Evolutionary conservation across 2,888 invertebrate species (phyloP).

Genomic region (Diogma glabrata): DNA sequence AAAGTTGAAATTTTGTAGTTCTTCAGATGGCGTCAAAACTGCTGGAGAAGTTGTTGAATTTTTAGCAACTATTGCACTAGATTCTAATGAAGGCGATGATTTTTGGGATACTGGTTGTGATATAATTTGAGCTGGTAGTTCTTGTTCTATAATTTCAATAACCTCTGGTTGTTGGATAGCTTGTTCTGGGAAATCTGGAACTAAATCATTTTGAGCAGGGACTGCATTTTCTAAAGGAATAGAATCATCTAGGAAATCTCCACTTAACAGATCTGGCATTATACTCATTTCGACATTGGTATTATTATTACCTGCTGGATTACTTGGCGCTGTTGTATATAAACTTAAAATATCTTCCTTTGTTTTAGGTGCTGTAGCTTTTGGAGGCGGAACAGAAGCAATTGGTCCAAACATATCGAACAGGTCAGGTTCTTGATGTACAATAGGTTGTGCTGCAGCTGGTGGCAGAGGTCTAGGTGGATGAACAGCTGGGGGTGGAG

Average conservation of each 20-base stretch:
- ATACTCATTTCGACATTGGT: slow-evolving; percentile 20
- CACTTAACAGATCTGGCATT: slow-evolving; percentile 46
- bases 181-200: slow-evolving; percentile 3
- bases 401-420: slow-evolving; percentile 40
- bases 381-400: slow-evolving; percentile 39
- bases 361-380: slow-evolving; percentile 37
- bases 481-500: slow-evolving; percentile 23
- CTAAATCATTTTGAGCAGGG: not conserved
- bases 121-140: slow-evolving; percentile 20
- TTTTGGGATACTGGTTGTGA: slow-evolving; percentile 17
- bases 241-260: slow-evolving; percentile 31
- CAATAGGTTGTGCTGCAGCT: slow-evolving; percentile 26
- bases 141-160: not conserved
- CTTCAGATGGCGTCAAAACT: not conserved
- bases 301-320: not conserved
- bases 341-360: slow-evolving; percentile 49
- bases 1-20: slow-evolving; percentile 24
- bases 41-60: not conserved
- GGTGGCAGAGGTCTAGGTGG: slow-evolving; percentile 20
- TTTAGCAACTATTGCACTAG: too few species aligned
- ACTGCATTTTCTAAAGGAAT: slow-evolving; percentile 13
- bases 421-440: slow-evolving; percentile 39
- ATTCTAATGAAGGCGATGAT: too few species aligned
- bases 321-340: slow-evolving; percentile 31
- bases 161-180: not conserved